A percentile compares a stretch with the other conserved stretches of the same genome.
phyloP scores from a whole-genome alignment of 1,140 invertebrate genomes.

The Lycorma delicatula region DNA sequence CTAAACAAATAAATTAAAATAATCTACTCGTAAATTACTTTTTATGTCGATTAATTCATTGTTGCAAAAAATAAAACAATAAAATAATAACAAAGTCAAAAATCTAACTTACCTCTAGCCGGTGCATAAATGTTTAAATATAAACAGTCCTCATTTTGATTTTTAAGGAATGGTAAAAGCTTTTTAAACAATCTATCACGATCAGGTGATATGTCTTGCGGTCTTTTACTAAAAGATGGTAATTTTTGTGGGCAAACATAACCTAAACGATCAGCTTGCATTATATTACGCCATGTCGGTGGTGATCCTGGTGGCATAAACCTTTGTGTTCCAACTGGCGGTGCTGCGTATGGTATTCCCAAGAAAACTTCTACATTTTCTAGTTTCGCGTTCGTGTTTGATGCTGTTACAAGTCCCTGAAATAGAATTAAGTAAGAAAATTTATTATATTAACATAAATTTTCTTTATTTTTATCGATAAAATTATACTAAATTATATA shows the following conservation, averaged over 20 bases:
- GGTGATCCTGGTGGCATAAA: slow-evolving; percentile 60
- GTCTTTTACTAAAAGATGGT: neutral
- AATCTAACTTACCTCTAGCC: slow-evolving; percentile 66
- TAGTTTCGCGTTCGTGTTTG: neutral
- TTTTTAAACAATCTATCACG: slow-evolving; percentile 52
- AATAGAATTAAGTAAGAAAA: neutral
- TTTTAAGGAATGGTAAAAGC: slow-evolving; percentile 54
- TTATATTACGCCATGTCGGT: slow-evolving; percentile 58
- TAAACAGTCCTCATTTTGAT: slow-evolving; percentile 84
- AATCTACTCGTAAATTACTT: no score
- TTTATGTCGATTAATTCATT: no score
- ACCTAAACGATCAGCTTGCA: slow-evolving; percentile 63
- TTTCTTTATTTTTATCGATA: no score
- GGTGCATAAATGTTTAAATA: slow-evolving; percentile 84
- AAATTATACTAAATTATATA: no score
- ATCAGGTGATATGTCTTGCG: slow-evolving; percentile 4
- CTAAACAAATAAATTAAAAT: no score
- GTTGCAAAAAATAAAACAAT: no score
- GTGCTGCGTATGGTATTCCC: slow-evolving; percentile 76
- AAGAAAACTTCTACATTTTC: slow-evolving; percentile 60
- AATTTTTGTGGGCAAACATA: slow-evolving; percentile 64
- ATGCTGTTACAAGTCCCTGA: neutral
- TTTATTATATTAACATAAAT: no score
- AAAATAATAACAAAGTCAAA: no score
- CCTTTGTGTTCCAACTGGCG: slow-evolving; percentile 59